Base-by-base conservation (phyloP, 2,888 invertebrate genomes). In the Odontocolon sp. region DNA sequence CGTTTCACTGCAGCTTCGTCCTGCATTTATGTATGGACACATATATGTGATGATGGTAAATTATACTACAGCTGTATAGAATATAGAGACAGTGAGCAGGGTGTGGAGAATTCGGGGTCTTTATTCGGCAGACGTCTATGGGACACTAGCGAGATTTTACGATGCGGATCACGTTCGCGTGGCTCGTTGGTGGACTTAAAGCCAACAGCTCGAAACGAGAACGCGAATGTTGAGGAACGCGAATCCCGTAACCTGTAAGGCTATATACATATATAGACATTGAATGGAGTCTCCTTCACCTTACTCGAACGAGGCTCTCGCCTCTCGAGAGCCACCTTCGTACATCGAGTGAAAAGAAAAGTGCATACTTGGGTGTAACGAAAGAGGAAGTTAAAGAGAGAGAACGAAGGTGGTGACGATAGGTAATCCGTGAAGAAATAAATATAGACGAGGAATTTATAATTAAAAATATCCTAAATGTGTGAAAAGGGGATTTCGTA, bases 111-210 rank as follows among this genome's bases (percentile, higher is more conserved):
- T 74, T 68, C 28, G 45, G 45, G 52, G 50, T 66, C 54, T 66
- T 31, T 54, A 31, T 31, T 42, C 56, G 54, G 50, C 23, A 40
- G 33, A 21, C 50, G 54, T 33, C 70, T 18, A 28, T 28, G 18
- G 21, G 45, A 21, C 6, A 14, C 31, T 31, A 21, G 47, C 31
- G 40, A 59, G 63, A 31, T 70, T 36, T 77, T 66, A 56, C 68
- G 64, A 80, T 67, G 54, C 79, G 69, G 61, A 64, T 63, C 75
- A 79, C 79, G 74, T 75, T 57, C 66, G 52, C 66, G 71, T 64
- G 77, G 68, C 68, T 75, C 66, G 67, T 77, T 52, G 69, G 70
- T 69, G 59, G 69, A 67, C 70, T 68, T 28, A 47, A 69, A 68
- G 78, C 69, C 57, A 21, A 47, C 40, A 70, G 67, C 61, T 57